phyloP scores from a whole-genome alignment of 2,113 vertebrate species.

The Cryptoleucopteryx plumbea region DNA sequence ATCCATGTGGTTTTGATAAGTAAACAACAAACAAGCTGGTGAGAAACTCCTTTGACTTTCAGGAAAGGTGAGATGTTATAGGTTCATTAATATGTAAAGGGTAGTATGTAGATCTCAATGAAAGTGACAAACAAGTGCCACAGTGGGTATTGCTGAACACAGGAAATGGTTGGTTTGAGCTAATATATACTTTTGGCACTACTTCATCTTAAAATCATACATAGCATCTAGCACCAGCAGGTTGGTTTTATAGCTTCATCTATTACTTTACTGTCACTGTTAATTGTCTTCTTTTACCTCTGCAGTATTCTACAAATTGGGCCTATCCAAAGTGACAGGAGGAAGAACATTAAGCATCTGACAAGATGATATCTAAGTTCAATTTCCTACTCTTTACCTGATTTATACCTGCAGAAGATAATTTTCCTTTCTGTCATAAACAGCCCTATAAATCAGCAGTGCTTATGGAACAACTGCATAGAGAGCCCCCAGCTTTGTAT shows the following conservation, averaged over 20 bases:
- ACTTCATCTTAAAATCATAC: conserved; percentile 99
- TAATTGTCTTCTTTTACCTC: conserved; percentile 99
- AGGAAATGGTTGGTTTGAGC: conserved; percentile 84
- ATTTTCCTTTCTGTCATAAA: conserved; percentile 99
- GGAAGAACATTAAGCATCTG: conserved; percentile 99
- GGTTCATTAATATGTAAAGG: conserved; percentile 85
- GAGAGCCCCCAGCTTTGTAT: conserved; percentile 91
- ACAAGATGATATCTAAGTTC: conserved; percentile 99
- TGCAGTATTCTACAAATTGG: conserved; percentile 99
- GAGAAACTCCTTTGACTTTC: conserved; percentile 78
- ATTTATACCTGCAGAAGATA: conserved; percentile 99
- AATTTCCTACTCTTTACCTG: conserved; percentile 99
- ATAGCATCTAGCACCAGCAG: conserved; percentile 96
- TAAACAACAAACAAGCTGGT: conserved; percentile 70
- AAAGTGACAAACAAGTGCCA: conserved; percentile 86
- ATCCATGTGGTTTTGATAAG: conserved; percentile 68
- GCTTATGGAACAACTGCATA: conserved; percentile 94
- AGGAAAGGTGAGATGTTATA: conserved; percentile 79
- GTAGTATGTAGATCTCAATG: conserved; percentile 81
- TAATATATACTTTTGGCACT: conserved; percentile 90
- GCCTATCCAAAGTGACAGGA: conserved; percentile 99
- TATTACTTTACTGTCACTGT: conserved; percentile 99
- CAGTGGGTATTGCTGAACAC: conserved; percentile 81
- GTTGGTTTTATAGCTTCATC: conserved; percentile 99
- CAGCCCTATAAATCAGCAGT: conserved; percentile 99